Evolutionary conservation across 2,797 vertebrate species (phyloP), one percentile per base, ranked within the genome.

Genomic region (Argya squamiceps): DNA sequence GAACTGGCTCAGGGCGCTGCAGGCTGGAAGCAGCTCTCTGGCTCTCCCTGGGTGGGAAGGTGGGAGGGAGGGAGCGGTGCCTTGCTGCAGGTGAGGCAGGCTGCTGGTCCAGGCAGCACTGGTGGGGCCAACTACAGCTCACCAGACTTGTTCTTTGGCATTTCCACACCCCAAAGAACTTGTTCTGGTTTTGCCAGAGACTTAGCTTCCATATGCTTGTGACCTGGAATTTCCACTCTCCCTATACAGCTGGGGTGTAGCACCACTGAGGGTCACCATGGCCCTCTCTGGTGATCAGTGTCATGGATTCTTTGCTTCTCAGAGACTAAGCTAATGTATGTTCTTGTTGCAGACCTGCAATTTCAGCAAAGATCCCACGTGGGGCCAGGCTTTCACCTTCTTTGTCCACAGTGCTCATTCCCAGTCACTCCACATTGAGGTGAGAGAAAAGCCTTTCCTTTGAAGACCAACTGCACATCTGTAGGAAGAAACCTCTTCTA

Each of bases 321-420:
- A 46, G 18, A 60, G 30, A 43, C 14, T 37, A 39, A 70, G 6
- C 37, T 87, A 34, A 90, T 5, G 0, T 26, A 5, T 39, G 8
- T 68, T 96, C 56, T 94, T 59, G 67, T 84, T 80, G 63, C 96
- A 99, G 99, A 98, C 98, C 36, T 98, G 96, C 36, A 98, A 95
- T 83, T 96, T 97, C 76, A 98, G 97, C 75, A 99, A 98, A 98
- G 98, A 99, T 98, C 99, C 99, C 0, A 97, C 95, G 1, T 99
- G 99, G 98, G 98, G 98, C 96, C 98, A 99, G 87, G 98, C 98
- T 60, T 99, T 99, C 97, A 99, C 98, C 49, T 99, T 99, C 97
- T 99, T 99, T 68, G 98, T 99, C 47, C 98, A 98, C 78, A 97
- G 84, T 21, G 94, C 99, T 84, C 94, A 97, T 47, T 97, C 97